Base-by-base conservation (phyloP, 2,113 vertebrate species). In the Salvelinus namaycush region DNA sequence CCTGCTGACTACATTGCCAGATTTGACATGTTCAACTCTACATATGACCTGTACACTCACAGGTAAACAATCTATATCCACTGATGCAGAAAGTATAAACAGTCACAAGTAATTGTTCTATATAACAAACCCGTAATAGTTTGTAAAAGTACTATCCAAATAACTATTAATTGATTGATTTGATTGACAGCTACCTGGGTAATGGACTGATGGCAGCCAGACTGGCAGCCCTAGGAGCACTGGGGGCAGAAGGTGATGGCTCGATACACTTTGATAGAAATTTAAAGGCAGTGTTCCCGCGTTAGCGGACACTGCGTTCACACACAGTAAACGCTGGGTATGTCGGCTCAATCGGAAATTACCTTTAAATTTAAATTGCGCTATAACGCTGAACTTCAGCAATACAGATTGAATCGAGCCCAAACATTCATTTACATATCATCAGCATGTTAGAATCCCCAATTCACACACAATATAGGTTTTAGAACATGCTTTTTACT, bases 201-300 rank as follows among this genome's bases (percentile, higher is more conserved):
- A 95, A 96, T 85, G 98, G 98, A 83, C 92, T 99, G 79, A 99
- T 97, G 94, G 94, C 95, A 51, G 97, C 96, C 71, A 95, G 97
- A 66, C 92, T 99, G 54, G 94, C 96, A 71, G 93, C 93, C 0
- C 92, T 99, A 79, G 96, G 96, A 79, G 97, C 96, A 66, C 82
- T 96, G 85, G 91, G 92, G 69, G 88, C 84, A 65, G 89, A 95
- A 95, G 96, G 97, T 97, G 94, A n/a, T 11, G n/a, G 16, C 2
- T 4, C 4, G 24, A 64, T n/a, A 64, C 2, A 54, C 13, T 64
- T 13, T 1, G 22, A 22, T 18, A 64, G 5, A 44, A 44, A 44
- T 44, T 9, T 44, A 44, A 44, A 22, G 60, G 8, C 9, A 1
- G 64, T 66, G 9, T 34, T 34, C 34, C 6, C 34, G 6, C 6